These are phyloP conservation scores for Pygoscelis adeliae DNA, from an alignment of 2,113 vertebrate species.

Conservation along the genomic window DNA sequence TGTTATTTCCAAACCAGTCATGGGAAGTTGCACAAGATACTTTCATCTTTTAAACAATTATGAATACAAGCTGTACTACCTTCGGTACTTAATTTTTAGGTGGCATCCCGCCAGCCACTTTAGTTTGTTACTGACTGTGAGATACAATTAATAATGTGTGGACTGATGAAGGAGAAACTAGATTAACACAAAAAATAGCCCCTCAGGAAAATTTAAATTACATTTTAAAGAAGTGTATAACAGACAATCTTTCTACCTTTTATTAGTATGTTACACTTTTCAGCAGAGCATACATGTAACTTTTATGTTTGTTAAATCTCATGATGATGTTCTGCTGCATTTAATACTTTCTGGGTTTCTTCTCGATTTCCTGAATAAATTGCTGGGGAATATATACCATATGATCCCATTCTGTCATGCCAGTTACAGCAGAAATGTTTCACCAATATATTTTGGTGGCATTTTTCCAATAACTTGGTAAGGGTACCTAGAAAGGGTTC, in stretches of 20 bases:
- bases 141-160: neutral
- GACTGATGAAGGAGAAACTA: neutral
- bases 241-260: neutral
- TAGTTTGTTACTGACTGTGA: neutral
- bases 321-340: neutral
- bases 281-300: neutral
- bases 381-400: neutral
- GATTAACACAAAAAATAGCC: neutral
- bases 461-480: neutral
- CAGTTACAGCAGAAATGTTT: neutral
- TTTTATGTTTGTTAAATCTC: neutral
- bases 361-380: neutral
- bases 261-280: neutral
- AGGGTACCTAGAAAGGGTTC: neutral
- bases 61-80: neutral
- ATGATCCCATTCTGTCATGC: neutral
- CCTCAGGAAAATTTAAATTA: neutral
- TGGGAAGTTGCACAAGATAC: neutral
- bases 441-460: neutral
- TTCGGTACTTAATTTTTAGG: neutral
- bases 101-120: neutral
- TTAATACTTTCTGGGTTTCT: neutral
- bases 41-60: conserved; percentile 5
- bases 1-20: neutral
- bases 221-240: neutral